Base-by-base conservation (phyloP, 2,888 invertebrate genomes). In the Augiades crinisus region DNA sequence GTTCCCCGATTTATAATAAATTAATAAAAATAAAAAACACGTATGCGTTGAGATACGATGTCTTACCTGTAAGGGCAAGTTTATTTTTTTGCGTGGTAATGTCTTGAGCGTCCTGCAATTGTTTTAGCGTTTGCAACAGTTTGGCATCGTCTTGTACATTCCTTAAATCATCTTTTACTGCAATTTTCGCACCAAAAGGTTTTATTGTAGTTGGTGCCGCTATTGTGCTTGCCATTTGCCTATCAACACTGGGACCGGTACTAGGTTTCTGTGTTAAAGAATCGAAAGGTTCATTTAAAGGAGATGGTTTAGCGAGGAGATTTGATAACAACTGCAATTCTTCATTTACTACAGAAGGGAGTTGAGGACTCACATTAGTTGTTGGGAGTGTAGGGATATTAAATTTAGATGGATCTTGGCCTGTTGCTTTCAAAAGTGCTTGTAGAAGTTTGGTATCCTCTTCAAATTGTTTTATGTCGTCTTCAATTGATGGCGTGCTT, bases 61-160 rank as follows among this genome's bases (percentile, higher is more conserved):
- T 41, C 30, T 66, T 67, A 88, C 89, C 88, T 73, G 87, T 87
- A 58, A 85, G 64, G 54, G 85, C 75, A 34, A 89, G 69, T 75
- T 84, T 89, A 65, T 70, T 80, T 57, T 65, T 75, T 56, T 72
- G 76, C 21, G 88, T 84, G 34, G 86, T 85, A 4, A 82, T 81
- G 73, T 85, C 81, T 74, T 82, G 78, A 17, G 75, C 86, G 33
- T 80, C 86, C 74, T 88, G 89, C 54, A 86, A 77, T 71, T 86
- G 85, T 64, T 88, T 80, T 61, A 88, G 81, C 61, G 88, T 90
- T 79, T 91, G 75, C 75, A 89, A 72, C 70, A 89, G 73, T 67
- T 82, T 76, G 24, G 75, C 78, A 65, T 90, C 89, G 63, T 88
- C 83, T 67, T 84, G 78, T 27, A 77, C 71, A 67, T 65, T 86